Evolutionary conservation across 1,140 invertebrate genomes (phyloP).

Genomic region (Nomia melanderi): DNA sequence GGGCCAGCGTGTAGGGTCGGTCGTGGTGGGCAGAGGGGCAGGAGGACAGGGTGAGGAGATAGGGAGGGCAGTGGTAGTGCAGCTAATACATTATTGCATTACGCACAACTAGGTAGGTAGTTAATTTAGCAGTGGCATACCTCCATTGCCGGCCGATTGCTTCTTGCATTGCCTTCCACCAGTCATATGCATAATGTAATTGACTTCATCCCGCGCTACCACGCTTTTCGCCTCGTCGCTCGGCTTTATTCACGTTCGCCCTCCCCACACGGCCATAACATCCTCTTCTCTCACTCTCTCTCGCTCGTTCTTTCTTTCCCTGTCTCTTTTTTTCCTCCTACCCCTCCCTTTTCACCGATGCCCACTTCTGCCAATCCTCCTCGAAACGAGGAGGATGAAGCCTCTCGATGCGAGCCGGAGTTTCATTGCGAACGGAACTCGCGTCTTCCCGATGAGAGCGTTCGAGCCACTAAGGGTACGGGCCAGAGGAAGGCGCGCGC

Average conservation of each 20-base stretch:
- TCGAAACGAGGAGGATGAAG: constrained; percentile 9
- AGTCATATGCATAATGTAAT: constrained; percentile 76
- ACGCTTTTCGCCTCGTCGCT: constrained; percentile 58
- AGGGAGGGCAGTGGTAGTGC: constrained; percentile 22
- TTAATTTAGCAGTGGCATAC: constrained; percentile 70
- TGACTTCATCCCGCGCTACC: constrained; percentile 69
- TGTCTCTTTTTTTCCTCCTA: constrained; percentile 7
- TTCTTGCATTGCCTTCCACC: constrained; percentile 71
- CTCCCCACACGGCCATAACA: constrained; percentile 13
- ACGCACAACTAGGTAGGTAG: constrained; percentile 70
- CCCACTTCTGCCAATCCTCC: constrained; percentile 5
- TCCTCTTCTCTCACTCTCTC: background rate
- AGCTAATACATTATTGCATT: constrained; percentile 70
- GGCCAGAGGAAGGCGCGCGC: no score
- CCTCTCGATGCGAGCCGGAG: background rate
- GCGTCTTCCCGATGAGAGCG: background rate
- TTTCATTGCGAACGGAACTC: background rate
- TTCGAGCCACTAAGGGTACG: background rate
- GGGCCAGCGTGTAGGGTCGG: no score
- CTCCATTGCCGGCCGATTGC: constrained; percentile 65
- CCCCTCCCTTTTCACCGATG: background rate
- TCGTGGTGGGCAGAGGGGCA: background rate
- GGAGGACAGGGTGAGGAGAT: background rate
- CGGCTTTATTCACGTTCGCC: constrained; percentile 36
- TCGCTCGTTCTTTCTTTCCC: background rate